phyloP scores from a whole-genome alignment of 2,888 invertebrate species.

The Hyposoter didymator region DNA sequence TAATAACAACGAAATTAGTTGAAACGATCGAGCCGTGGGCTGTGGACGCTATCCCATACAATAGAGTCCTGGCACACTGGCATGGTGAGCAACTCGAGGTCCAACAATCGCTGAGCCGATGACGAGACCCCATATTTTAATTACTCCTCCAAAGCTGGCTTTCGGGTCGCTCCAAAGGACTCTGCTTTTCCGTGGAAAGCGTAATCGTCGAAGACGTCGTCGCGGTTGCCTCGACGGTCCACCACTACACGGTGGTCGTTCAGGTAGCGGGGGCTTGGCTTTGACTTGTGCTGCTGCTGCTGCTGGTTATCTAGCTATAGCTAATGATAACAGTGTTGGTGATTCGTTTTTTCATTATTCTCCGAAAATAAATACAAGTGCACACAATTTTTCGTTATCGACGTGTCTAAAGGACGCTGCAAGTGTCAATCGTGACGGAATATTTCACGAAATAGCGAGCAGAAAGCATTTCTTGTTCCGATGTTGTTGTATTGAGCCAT shows the following conservation, averaged over 20 bases:
- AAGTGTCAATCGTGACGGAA: constrained; percentile 36
- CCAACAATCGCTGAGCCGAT: constrained; percentile 73
- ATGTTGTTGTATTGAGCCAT: not conserved
- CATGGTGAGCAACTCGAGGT: constrained; percentile 69
- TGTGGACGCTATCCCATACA: constrained; percentile 64
- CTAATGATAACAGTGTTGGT: constrained; percentile 32
- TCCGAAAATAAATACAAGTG: constrained; percentile 26
- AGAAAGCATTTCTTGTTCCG: constrained; percentile 27
- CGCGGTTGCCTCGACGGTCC: constrained; percentile 70
- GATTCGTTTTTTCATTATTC: constrained; percentile 3
- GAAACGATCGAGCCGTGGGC: constrained; percentile 60
- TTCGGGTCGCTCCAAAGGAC: constrained; percentile 73
- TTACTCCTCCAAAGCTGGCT: constrained; percentile 74
- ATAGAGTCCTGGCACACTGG: constrained; percentile 69
- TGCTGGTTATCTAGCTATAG: constrained; percentile 41
- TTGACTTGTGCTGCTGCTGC: constrained; percentile 60
- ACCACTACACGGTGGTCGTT: constrained; percentile 73
- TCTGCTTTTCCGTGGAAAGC: constrained; percentile 74
- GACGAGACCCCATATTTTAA: constrained; percentile 72
- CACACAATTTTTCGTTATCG: constrained; percentile 22
- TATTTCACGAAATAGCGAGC: constrained; percentile 38
- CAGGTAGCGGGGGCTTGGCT: constrained; percentile 64
- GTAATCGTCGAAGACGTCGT: constrained; percentile 73
- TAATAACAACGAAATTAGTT: constrained; percentile 55
- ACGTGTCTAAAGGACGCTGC: not conserved